Base-by-base conservation (phyloP, 2,113 vertebrate genomes). In the Hucho hucho region DNA sequence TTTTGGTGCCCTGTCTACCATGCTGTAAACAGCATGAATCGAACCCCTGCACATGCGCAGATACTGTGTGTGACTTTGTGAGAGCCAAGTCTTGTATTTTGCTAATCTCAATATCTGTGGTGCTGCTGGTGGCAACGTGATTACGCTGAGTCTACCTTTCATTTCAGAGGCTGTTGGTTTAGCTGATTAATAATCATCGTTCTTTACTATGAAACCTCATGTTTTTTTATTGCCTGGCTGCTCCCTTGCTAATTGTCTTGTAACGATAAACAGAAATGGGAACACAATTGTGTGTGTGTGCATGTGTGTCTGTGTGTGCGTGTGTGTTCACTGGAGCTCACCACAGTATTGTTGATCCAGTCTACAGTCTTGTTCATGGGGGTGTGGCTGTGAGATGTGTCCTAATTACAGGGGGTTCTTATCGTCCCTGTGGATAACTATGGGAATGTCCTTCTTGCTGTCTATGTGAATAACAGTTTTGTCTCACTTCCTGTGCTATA, bases 181-280 rank as follows among this genome's bases (percentile, higher is more conserved):
- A 67, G 65, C 65, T 67, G 65, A 67, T 67, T 67, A 61, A 24
- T n/a, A 61, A 61, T 61, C 6, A 61, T 61, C 58, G 24, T 68
- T 83, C 58, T 3, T 43, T 37, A 63, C 56, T 72, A 66, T 63
- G 74, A 76, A 72, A 64, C 9, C 68, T 75, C 66, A 65, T 73
- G 29, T 59, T 79, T 28, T 75, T 75, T 72, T 46, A 71, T 78
- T 79, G 56, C 16, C n/a, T 22, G 59, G 79, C 75, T 74, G 77
- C 81, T 79, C 84, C 80, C 82, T 58, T 76, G 77, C 78, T 91
- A 87, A 90, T 89, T 91, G 84, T 78, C 88, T 86, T 75, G 59
- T 65, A 65, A 80, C 84, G 83, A 81, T 83, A 83, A 87, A 81
- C 80, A 74, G 75, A 83, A 83, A 85, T 65, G 76, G 58, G 74